phyloP scores from a whole-genome alignment of 2,113 vertebrate genomes.

The Spheniscus mendiculus region DNA sequence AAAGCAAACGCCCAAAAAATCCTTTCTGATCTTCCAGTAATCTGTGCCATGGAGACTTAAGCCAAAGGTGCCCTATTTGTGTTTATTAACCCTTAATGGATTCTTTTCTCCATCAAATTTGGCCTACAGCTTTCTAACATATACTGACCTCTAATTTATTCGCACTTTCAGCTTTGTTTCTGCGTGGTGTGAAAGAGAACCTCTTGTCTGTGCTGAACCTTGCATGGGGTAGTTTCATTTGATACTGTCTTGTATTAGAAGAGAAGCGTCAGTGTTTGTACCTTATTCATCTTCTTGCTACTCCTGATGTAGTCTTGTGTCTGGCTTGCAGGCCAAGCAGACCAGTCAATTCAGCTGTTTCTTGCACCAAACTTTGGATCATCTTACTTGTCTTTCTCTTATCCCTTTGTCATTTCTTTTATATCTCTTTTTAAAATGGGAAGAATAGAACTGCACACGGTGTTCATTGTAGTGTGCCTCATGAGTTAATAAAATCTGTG shows the following conservation, averaged over 20 bases:
- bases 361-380: neutral
- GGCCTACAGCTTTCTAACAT: neutral
- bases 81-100: neutral
- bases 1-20: neutral
- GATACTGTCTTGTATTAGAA: neutral
- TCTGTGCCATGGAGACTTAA: neutral
- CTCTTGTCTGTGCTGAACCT: neutral
- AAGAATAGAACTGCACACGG: neutral
- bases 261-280: rapidly evolving
- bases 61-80: neutral
- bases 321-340: neutral
- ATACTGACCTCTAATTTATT: neutral
- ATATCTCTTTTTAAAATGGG: neutral
- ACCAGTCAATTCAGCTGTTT: neutral
- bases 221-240: neutral
- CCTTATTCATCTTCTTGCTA: neutral
- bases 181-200: neutral
- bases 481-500: conserved; percentile 8
- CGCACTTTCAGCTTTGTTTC: neutral
- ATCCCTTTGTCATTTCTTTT: neutral
- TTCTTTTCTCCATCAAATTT: neutral
- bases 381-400: neutral
- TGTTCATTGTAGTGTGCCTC: neutral
- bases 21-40: neutral
- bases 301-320: neutral